These are phyloP conservation scores for Myotis vivesi DNA, from an alignment of 2,797 vertebrate genomes.

Conservation along the genomic window DNA sequence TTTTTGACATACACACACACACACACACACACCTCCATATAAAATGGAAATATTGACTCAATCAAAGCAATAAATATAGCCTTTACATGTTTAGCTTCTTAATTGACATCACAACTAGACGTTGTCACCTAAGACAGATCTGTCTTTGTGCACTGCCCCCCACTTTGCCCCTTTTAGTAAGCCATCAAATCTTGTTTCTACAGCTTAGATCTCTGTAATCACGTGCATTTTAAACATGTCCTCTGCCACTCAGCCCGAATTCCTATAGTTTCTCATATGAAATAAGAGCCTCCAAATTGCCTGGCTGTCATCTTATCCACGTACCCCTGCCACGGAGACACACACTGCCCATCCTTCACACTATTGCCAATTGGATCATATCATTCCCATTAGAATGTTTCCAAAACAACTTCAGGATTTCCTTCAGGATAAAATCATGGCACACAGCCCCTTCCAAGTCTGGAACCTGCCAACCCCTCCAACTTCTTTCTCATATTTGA, in stretches of 20 bases:
- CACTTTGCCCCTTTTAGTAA: not conserved
- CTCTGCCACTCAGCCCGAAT: not conserved
- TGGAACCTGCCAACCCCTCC: fast-evolving
- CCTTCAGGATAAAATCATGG: not conserved
- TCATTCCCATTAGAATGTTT: not conserved
- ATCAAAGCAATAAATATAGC: not conserved
- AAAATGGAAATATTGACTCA: not conserved
- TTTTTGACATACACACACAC: too few relatives aligned
- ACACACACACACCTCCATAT: not conserved
- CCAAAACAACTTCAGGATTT: not conserved
- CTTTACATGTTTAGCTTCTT: not conserved
- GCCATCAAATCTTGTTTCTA: not conserved
- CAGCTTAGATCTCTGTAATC: not conserved
- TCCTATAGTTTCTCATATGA: not conserved
- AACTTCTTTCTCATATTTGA: not conserved
- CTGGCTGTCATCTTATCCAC: not conserved
- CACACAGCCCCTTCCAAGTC: not conserved
- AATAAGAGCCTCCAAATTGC: not conserved
- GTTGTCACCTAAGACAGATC: not conserved
- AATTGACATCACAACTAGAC: not conserved
- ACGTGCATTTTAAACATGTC: not conserved
- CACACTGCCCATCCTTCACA: not conserved
- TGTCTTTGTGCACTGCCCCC: not conserved
- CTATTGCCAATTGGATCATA: not conserved
- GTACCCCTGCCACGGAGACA: not conserved